Conservation (phyloP, 2,888 invertebrate genomes). For the Lepidocyrtoides sp. region DNA sequence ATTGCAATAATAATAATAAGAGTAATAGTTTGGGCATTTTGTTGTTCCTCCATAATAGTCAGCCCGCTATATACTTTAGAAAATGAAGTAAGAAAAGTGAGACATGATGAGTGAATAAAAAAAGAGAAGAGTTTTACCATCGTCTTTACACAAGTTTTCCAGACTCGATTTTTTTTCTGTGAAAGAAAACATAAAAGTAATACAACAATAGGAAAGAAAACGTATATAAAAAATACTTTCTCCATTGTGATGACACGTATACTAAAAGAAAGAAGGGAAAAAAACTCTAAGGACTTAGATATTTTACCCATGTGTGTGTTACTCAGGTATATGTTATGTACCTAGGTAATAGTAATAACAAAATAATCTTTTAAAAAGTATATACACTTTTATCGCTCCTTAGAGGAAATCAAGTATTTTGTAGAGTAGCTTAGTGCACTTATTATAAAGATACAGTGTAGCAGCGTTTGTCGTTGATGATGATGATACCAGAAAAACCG, state of each 20-base stretch:
- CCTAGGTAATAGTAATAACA: not conserved
- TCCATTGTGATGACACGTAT: constrained; percentile 67
- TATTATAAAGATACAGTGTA: not conserved
- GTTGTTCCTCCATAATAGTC: not conserved
- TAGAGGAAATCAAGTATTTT: constrained; percentile 35
- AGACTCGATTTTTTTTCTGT: constrained; percentile 8
- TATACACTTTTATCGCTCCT: constrained; percentile 15
- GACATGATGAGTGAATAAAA: not conserved
- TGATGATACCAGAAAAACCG: not conserved
- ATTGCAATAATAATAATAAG: constrained; percentile 8
- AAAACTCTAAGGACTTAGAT: not conserved
- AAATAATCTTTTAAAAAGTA: not conserved
- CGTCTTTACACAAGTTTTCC: constrained; percentile 8
- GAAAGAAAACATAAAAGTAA: not conserved
- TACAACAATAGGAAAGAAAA: not conserved
- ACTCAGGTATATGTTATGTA: not conserved
- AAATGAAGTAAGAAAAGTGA: not conserved
- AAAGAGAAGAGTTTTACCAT: constrained; percentile 1
- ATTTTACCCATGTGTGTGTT: constrained; percentile 1
- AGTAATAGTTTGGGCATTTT: not conserved
- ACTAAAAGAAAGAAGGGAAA: no score
- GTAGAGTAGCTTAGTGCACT: constrained; percentile 23
- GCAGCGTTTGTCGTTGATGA: not conserved
- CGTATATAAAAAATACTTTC: constrained; percentile 32
- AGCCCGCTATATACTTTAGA: not conserved